Evolutionary conservation across 2,888 invertebrate species (phyloP).

Genomic region (Linnaemya vulpina): DNA sequence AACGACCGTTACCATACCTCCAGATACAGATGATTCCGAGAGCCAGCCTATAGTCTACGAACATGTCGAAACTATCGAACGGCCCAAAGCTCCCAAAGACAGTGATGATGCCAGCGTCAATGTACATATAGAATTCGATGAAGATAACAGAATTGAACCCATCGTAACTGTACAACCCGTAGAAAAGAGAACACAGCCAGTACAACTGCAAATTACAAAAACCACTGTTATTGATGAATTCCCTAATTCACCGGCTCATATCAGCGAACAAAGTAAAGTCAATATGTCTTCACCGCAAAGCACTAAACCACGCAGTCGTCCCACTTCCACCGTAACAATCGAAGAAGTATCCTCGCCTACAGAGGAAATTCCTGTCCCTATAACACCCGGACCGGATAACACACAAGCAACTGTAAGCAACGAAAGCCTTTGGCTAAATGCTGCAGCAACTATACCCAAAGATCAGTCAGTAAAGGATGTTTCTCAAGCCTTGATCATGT

Average conservation of each 20-base stretch:
- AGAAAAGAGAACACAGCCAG: slow-evolving; percentile 74
- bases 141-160: slow-evolving; percentile 65
- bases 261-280: slow-evolving; percentile 78
- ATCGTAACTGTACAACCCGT: slow-evolving; percentile 38
- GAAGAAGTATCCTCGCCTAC: slow-evolving; percentile 84
- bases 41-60: slow-evolving; percentile 79
- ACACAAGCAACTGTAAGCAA: slow-evolving; percentile 63
- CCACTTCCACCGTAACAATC: slow-evolving; percentile 84
- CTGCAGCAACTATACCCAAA: slow-evolving; percentile 72
- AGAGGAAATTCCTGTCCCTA: slow-evolving; percentile 83
- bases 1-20: slow-evolving; percentile 86
- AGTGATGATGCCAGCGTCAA: slow-evolving; percentile 81
- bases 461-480: slow-evolving; percentile 74
- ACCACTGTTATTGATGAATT: slow-evolving; percentile 79
- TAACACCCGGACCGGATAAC: slow-evolving; percentile 83
- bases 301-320: slow-evolving; percentile 76
- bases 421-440: slow-evolving; percentile 78
- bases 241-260: slow-evolving; percentile 76
- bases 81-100: slow-evolving; percentile 80
- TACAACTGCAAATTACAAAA: slow-evolving; percentile 79
- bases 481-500: slow-evolving; percentile 78
- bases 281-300: slow-evolving; percentile 75
- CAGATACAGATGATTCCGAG: slow-evolving; percentile 83
- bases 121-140: slow-evolving; percentile 74
- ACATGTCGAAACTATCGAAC: slow-evolving; percentile 79